These are phyloP conservation scores for Urocyon cinereoargenteus DNA, from an alignment of 2,797 vertebrate species.

Conservation along the genomic window DNA sequence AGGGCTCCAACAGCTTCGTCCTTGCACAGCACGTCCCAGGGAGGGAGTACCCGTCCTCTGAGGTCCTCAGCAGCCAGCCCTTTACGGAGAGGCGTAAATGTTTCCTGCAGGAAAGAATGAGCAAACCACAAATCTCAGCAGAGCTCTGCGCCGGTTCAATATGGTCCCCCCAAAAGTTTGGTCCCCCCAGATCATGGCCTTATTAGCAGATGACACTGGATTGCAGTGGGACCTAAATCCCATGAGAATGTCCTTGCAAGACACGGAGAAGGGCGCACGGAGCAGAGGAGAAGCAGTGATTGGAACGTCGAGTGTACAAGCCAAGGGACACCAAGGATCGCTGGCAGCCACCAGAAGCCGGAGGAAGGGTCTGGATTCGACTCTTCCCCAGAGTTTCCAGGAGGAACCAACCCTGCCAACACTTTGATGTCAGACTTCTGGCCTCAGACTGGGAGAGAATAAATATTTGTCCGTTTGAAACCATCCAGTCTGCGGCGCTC, in stretches of 20 bases:
- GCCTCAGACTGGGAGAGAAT: not conserved
- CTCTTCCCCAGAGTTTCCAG: not conserved
- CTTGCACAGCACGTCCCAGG: not conserved
- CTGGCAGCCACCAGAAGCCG: not conserved
- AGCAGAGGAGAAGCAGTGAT: not conserved
- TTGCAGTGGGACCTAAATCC: not conserved
- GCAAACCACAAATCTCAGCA: not conserved
- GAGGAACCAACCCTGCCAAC: not conserved
- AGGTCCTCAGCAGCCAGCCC: not conserved
- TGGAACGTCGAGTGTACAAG: fast-evolving
- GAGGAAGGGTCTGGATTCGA: too few relatives aligned
- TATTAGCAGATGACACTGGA: not conserved
- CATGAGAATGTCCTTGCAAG: not conserved
- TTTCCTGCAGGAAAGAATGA: not conserved
- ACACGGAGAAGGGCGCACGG: not conserved
- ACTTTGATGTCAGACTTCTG: not conserved
- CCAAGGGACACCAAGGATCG: not conserved
- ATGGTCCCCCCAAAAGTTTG: not conserved
- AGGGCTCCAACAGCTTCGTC: not conserved
- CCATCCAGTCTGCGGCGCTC: too few relatives aligned
- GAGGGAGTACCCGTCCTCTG: not conserved
- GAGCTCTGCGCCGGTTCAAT: not conserved
- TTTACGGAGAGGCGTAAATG: not conserved
- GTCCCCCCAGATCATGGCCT: not conserved
- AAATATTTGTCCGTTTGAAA: not conserved